Conservation (phyloP, 1,140 invertebrate species). For the Drosophila bocqueti region DNA sequence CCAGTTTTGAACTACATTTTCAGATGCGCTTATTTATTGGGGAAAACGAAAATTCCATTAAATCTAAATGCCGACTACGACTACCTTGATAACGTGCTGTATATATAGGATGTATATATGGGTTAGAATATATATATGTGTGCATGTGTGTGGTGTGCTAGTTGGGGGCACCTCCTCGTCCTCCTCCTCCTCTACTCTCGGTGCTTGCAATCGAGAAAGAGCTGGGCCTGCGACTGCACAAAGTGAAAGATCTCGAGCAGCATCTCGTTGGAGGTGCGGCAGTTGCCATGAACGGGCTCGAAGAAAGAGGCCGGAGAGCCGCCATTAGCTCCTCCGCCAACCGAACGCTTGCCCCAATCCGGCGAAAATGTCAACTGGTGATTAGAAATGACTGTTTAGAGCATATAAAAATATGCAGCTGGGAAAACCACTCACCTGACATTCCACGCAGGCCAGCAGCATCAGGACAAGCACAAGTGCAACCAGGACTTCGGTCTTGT, state of each 20-base stretch:
- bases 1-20: slow-evolving; percentile 16
- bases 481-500: slow-evolving; percentile 64
- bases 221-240: slow-evolving; percentile 77
- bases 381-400: background rate
- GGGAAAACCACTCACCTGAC: slow-evolving; percentile 56
- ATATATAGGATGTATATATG: slow-evolving; percentile 21
- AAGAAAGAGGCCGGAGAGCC: slow-evolving; percentile 60
- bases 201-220: slow-evolving; percentile 81
- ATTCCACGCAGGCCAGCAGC: slow-evolving; percentile 69
- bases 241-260: slow-evolving; percentile 80
- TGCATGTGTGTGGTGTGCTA: slow-evolving; percentile 16
- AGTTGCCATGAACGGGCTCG: slow-evolving; percentile 62
- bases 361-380: slow-evolving; percentile 81
- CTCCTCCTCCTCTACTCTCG: slow-evolving; percentile 58
- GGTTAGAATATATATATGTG: slow-evolving; percentile 26
- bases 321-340: slow-evolving; percentile 46
- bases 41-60: slow-evolving; percentile 59
- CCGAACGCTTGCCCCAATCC: slow-evolving; percentile 82
- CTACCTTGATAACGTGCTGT: slow-evolving; percentile 76
- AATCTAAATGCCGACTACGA: slow-evolving; percentile 84
- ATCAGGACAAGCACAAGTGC: slow-evolving; percentile 55
- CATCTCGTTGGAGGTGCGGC: slow-evolving; percentile 83
- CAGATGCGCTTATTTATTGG: slow-evolving; percentile 76
- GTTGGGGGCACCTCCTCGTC: background rate
- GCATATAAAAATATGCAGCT: background rate